Evolutionary conservation across 2,888 invertebrate genomes (phyloP).

Genomic region (Crepidodera aurea): DNA sequence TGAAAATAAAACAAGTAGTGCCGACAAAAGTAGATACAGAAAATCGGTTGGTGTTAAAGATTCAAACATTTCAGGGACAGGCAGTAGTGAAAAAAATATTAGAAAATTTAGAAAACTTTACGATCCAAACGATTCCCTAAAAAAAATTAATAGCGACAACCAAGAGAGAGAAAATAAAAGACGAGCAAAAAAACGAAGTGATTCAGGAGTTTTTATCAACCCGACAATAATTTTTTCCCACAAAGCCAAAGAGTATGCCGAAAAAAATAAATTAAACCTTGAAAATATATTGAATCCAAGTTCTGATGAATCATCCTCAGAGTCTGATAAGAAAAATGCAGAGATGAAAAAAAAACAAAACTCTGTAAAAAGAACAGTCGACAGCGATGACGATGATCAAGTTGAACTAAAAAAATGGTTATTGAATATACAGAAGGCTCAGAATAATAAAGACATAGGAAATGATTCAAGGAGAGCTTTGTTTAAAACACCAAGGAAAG

Average conservation of each 20-base stretch:
- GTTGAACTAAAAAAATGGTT: neutral
- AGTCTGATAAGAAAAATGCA: too few species aligned
- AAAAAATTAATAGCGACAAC: conserved; percentile 36
- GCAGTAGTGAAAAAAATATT: conserved; percentile 1
- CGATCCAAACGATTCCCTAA: conserved; percentile 42
- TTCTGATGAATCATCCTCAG: neutral
- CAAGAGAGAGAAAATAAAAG: conserved; percentile 41
- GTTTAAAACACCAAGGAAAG: too few species aligned
- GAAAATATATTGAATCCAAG: conserved; percentile 1
- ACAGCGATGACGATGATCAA: neutral
- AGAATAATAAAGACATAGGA: neutral
- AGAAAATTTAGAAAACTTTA: conserved; percentile 42
- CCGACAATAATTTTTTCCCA: conserved; percentile 23
- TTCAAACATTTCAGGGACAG: too few species aligned
- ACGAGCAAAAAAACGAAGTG: conserved; percentile 28
- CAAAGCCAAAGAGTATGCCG: conserved; percentile 27
- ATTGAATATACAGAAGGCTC: neutral
- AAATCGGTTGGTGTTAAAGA: too few species aligned
- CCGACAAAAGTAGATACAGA: too few species aligned
- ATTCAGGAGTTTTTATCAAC: conserved; percentile 24
- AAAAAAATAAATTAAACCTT: conserved; percentile 23
- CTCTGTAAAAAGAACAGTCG: neutral
- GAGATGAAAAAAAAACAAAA: too few species aligned
- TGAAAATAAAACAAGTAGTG: neutral
- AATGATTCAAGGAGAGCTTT: too few species aligned